A percentile compares a stretch with the other conserved stretches of the same genome.
Conservation (phyloP, 2,888 invertebrate genomes). For the Lycocerus yunnanus region DNA sequence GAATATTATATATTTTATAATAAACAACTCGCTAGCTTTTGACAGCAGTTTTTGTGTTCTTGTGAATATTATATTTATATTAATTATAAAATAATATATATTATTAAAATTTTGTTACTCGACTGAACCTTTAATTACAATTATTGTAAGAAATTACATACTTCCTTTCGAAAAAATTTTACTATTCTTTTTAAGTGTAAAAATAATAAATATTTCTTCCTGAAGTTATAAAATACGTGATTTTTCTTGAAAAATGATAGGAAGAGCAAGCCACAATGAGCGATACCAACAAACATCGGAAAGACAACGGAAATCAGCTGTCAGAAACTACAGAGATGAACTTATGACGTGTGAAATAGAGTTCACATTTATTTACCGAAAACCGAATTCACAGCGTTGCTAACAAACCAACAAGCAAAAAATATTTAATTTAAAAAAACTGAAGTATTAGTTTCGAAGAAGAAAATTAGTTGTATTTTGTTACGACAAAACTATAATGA, state of each 20-base stretch:
- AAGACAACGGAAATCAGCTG: slow-evolving; percentile 36
- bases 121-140: neutral
- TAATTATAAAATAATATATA: no score
- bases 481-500: neutral
- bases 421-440: neutral
- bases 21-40: neutral
- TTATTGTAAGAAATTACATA: no score
- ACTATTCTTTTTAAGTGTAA: neutral
- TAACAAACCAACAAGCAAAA: neutral
- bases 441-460: neutral
- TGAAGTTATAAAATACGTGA: slow-evolving; percentile 12
- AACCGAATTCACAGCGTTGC: slow-evolving; percentile 23
- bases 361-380: slow-evolving; percentile 28
- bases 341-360: slow-evolving; percentile 33
- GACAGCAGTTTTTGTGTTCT: no score
- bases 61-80: no score
- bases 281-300: slow-evolving; percentile 34
- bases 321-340: slow-evolving; percentile 27
- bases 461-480: neutral
- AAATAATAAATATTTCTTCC: neutral
- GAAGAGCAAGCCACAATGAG: slow-evolving; percentile 29
- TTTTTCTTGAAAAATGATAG: slow-evolving; percentile 23
- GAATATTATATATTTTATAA: no score
- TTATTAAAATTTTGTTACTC: neutral
- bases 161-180: neutral